Base-by-base conservation (phyloP, 2,113 vertebrate genomes). In the Mus pahari region DNA sequence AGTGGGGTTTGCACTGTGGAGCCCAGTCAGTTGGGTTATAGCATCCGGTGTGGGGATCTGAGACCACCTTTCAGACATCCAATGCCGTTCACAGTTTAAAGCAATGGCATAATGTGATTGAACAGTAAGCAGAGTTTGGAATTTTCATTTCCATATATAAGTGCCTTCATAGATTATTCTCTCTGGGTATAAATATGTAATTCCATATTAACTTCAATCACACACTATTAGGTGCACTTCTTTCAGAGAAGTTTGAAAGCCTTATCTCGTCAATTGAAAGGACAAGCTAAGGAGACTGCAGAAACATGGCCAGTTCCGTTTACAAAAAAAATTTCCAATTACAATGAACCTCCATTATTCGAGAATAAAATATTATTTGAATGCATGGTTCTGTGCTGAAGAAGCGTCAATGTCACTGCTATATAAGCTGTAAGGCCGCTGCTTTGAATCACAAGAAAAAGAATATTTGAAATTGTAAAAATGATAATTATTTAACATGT, bases 401-500 rank as follows among this genome's bases (percentile, higher is more conserved):
- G 45, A 97, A 90, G 20, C 42, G 94, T 97, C 86, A 42, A 33
- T 92, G 71, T 91, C 93, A 92, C 90, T 93, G 77, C 79, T 50
- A 66, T 53, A 93, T n/a, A 89, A 55, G 33, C 90, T 93, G 42
- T 1, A 17, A 96, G 48, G 45, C 45, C 79, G 42, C 0, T 94
- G 62, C 0, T 31, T 94, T 91, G 26, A 92, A 97, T 95, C 31
- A 75, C 82, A 53, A 86, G 86, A 91, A 58, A 91, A 94, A 19
- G 94, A 84, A 4, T 92, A 87, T 92, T 75, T 95, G n/a, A 94
- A 89, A 94, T 94, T 96, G 55, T 90, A 94, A 95, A 96, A 97
- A 93, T 94, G 93, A 86, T 93, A 77, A 97, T 94, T 97, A 97
- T 97, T 97, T 96, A 95, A 92, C 95, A 97, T 97, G 86, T 96